Evolutionary conservation across 2,113 vertebrate genomes (phyloP), one percentile per base, ranked within the genome.

Genomic region (Notothenia coriiceps): DNA sequence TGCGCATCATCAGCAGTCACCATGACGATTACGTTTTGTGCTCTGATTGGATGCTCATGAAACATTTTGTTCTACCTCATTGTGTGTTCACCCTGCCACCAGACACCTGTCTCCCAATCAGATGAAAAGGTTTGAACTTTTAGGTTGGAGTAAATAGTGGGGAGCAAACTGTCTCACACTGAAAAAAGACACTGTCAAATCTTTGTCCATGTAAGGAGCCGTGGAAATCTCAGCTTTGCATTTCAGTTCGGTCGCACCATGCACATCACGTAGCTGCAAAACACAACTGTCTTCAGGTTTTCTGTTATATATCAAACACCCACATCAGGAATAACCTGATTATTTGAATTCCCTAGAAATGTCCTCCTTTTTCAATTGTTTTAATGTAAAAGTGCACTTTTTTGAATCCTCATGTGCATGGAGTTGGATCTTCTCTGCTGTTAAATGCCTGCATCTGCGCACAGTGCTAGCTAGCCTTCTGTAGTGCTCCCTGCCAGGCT

Each of bases 21-120:
- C 13, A 12, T 25, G 55, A 55, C 2, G 15, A 20, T 67, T 8
- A 11, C 55, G 71, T 71, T 54, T 18, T 65, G 81, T 61, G 75
- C 83, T 80, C 67, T 69, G 80, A 81, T 86, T 85, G 85, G 86
- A 85, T 55, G 74, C 72, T 88, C 82, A 71, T 83, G 59, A 89
- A 77, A 90, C 64, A 76, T 92, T 91, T 82, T 84, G 87, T 90
- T 92, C 90, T 89, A 94, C 91, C 90, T 93, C 93, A 91, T 91
- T 79, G 75, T 91, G 85, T 92, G 75, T 86, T 88, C 80, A 68
- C 73, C 65, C 88, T 90, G 71, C 82, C 79, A 86, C 79, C 82
- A 70, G 79, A 84, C 67, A 66, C 56, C 10, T 25, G 70, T 79
- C 76, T 72, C 78, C 67, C 76, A 79, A 33, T 83, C 81, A 73